phyloP scores from a whole-genome alignment of 2,888 invertebrate genomes.

The Maniola hyperantus region DNA sequence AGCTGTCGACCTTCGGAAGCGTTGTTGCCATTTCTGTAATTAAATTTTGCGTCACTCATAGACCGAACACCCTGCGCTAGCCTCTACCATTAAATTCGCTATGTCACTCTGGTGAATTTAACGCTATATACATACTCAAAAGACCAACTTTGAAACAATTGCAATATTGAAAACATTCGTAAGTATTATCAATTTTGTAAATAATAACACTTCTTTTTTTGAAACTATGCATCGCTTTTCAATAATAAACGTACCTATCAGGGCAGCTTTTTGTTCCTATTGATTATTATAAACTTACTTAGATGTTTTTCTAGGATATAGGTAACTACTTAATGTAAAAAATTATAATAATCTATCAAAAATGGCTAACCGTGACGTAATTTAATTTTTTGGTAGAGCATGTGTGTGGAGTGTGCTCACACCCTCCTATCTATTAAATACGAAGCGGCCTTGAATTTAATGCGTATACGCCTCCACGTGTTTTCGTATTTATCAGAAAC shows the following conservation, averaged over 20 bases:
- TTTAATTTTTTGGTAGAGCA: background rate
- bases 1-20: slow-evolving; percentile 71
- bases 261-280: background rate
- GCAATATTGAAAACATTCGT: slow-evolving; percentile 22
- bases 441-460: slow-evolving; percentile 33
- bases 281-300: too few species aligned
- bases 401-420: background rate
- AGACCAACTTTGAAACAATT: slow-evolving; percentile 19
- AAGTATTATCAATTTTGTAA: background rate
- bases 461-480: slow-evolving; percentile 37
- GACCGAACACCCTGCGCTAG: slow-evolving; percentile 75
- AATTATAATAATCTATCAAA: background rate
- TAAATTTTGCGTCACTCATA: slow-evolving; percentile 79
- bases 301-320: too few species aligned
- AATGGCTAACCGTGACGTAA: background rate
- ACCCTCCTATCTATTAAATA: slow-evolving; percentile 6
- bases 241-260: background rate
- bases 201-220: background rate
- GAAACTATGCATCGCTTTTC: background rate
- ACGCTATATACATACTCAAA: slow-evolving; percentile 29
- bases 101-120: slow-evolving; percentile 62
- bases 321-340: background rate
- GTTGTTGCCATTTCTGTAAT: slow-evolving; percentile 76
- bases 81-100: slow-evolving; percentile 70
- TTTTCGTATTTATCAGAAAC: slow-evolving; percentile 34